Conservation (phyloP, 1,140 invertebrate genomes). For the Cydia splendana region DNA sequence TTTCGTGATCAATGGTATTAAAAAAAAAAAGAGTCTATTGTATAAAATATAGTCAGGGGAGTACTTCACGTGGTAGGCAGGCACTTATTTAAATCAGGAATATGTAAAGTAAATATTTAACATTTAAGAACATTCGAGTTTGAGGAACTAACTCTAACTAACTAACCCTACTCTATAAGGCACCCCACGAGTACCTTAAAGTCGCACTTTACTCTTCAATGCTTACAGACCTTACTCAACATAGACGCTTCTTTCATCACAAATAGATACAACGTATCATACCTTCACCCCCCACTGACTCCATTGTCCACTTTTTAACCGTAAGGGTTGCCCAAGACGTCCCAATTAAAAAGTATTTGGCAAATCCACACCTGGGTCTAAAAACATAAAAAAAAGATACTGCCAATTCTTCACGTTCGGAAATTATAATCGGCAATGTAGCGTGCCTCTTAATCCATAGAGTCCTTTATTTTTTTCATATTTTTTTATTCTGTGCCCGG, state of each 20-base stretch:
- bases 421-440: constrained; percentile 72
- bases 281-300: constrained; percentile 26
- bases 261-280: constrained; percentile 34
- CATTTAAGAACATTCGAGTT: no score
- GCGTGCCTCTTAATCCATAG: constrained; percentile 67
- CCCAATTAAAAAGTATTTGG: constrained; percentile 66
- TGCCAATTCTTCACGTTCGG: constrained; percentile 45
- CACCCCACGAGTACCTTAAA: background rate
- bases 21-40: no score
- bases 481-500: constrained; percentile 37
- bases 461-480: constrained; percentile 46
- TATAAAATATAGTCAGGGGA: no score
- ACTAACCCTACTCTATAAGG: no score
- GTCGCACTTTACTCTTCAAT: background rate
- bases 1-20: no score
- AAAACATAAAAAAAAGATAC: constrained; percentile 51
- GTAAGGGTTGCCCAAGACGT: constrained; percentile 44
- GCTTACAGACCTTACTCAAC: background rate
- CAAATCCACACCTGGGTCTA: constrained; percentile 56
- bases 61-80: no score
- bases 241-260: background rate
- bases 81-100: no score
- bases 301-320: constrained; percentile 34
- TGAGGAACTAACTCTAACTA: no score
- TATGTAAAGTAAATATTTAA: no score